Evolutionary conservation across 2,888 invertebrate species (phyloP).

Genomic region (Nomada ferruginata): DNA sequence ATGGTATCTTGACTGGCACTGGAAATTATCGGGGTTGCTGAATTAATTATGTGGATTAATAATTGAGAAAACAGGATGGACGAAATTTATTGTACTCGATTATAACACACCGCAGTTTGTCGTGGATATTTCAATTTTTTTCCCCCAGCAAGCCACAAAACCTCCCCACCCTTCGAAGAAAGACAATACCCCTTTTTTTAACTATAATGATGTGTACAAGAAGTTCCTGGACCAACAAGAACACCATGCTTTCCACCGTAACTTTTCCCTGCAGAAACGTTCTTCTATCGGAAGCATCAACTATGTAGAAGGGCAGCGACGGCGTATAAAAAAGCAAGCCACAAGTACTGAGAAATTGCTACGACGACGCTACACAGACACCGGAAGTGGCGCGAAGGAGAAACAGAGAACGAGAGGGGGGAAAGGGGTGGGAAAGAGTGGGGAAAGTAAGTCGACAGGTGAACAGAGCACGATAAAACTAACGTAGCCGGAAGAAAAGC

Average conservation of each 20-base stretch:
- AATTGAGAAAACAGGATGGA: not conserved
- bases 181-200: no score
- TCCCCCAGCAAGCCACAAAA: no score
- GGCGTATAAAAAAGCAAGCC: conserved; percentile 30
- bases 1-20: no score
- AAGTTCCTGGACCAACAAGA: not conserved
- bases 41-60: no score
- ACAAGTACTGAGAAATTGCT: conserved; percentile 42
- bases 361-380: not conserved
- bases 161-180: no score
- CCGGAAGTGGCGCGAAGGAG: not conserved
- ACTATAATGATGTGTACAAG: no score
- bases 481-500: conserved; percentile 65
- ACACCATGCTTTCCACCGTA: not conserved
- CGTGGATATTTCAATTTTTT: no score
- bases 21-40: no score
- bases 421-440: no score
- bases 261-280: conserved; percentile 31
- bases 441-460: conserved; percentile 50
- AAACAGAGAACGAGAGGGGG: not conserved
- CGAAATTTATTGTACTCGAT: not conserved
- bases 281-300: conserved; percentile 57
- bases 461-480: conserved; percentile 56
- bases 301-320: conserved; percentile 4
- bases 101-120: no score